Evolutionary conservation across 2,888 invertebrate species (phyloP).

Genomic region (Eustalomyia histrio): DNA sequence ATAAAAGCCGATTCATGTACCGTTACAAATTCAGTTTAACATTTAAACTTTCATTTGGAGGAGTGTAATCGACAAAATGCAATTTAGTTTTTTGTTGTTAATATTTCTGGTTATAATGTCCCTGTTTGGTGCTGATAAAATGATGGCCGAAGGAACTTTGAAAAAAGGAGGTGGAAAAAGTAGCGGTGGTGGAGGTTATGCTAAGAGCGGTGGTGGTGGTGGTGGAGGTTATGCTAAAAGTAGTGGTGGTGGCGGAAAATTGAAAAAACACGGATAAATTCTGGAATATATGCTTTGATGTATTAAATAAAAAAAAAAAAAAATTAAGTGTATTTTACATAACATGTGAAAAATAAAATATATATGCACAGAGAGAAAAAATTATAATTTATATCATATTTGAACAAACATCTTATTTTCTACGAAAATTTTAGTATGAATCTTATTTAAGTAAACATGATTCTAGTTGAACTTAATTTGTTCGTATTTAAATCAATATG

Average conservation of each 20-base stretch:
- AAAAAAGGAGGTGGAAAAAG: constrained; percentile 50
- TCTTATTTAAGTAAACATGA: too few relatives aligned
- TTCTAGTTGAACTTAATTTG: too few relatives aligned
- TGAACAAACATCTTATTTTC: too few relatives aligned
- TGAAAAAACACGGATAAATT: constrained; percentile 26
- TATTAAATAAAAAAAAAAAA: too few relatives aligned
- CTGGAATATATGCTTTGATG: too few relatives aligned
- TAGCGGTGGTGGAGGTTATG: constrained; percentile 11
- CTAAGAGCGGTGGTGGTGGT: too few relatives aligned
- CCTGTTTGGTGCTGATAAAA: constrained; percentile 40
- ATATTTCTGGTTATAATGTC: constrained; percentile 41
- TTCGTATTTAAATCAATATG: too few relatives aligned
- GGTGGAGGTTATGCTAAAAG: neutral
- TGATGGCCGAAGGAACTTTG: constrained; percentile 52
- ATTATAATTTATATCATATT: too few relatives aligned
- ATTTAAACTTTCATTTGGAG: constrained; percentile 4
- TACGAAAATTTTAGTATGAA: too few relatives aligned
- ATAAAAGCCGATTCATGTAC: neutral
- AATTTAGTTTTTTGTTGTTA: constrained; percentile 42
- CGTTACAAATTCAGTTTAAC: neutral
- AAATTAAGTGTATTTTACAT: neutral
- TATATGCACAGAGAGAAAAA: too few relatives aligned
- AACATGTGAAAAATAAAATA: too few relatives aligned
- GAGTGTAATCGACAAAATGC: constrained; percentile 22
- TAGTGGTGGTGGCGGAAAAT: too few relatives aligned